Conservation (phyloP, 2,113 vertebrate species). For the Pan troglodytes region NHGRI_mPanTro3-v2.1_pri NC_072414.2:39124001-39124500, state of each 20-base stretch:
- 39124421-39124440: slow-evolving; percentile 1
- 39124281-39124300: slow-evolving; percentile 75
- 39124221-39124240: slow-evolving; percentile 77
- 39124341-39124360: slow-evolving; percentile 54
- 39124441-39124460: slow-evolving; percentile 11
- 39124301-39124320: slow-evolving; percentile 72
- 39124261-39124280: slow-evolving; percentile 79
- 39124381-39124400: slow-evolving; percentile 37
- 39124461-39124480: not conserved
- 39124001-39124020: slow-evolving; percentile 76
- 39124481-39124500: not conserved
- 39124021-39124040: slow-evolving; percentile 78
- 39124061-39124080: slow-evolving; percentile 74
- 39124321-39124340: slow-evolving; percentile 63
- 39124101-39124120: slow-evolving; percentile 78
- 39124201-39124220: slow-evolving; percentile 77
- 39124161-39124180: slow-evolving; percentile 81
- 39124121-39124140: slow-evolving; percentile 82
- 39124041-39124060: slow-evolving; percentile 78
- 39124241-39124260: slow-evolving; percentile 82
- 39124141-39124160: slow-evolving; percentile 84
- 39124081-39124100: slow-evolving; percentile 76
- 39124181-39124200: slow-evolving; percentile 85
- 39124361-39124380: slow-evolving; percentile 19
- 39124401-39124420: slow-evolving; percentile 50